Evolutionary conservation across 2,888 invertebrate species (phyloP).

Genomic region (Perizoma affinitatum): DNA sequence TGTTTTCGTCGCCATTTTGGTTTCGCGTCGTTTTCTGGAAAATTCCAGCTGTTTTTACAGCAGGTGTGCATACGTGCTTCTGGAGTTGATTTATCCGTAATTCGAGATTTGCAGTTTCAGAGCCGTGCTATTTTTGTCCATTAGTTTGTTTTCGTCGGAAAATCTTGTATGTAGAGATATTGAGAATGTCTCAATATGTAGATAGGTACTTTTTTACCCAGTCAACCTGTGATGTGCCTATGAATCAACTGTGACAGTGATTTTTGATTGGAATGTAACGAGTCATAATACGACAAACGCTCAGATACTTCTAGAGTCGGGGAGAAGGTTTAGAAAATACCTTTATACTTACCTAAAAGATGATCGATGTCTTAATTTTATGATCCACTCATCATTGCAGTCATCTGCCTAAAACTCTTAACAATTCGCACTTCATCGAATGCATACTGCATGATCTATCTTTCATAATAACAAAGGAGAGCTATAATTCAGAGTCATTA

Average conservation of each 20-base stretch:
- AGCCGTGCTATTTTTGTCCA: conserved; percentile 24
- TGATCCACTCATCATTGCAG: background rate
- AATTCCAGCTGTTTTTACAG: conserved; percentile 45
- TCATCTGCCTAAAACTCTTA: background rate
- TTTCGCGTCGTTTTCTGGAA: conserved; percentile 45
- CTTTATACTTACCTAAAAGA: background rate
- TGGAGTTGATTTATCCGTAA: conserved; percentile 30
- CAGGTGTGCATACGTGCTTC: conserved; percentile 35
- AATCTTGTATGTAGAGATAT: no score
- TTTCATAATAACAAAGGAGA: background rate
- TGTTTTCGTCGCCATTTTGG: conserved; percentile 35
- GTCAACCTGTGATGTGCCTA: no score
- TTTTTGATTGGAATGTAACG: no score
- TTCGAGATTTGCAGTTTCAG: conserved; percentile 40
- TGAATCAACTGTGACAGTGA: no score
- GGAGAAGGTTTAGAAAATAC: no score
- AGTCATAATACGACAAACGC: no score
- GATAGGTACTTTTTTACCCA: no score
- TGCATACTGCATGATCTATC: background rate
- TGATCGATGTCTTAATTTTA: background rate
- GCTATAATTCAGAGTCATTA: conserved; percentile 6
- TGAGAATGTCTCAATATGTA: no score
- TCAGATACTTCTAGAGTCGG: no score
- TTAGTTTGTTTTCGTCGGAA: no score
- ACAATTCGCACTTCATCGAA: background rate